phyloP scores from a whole-genome alignment of 2,888 invertebrate species.

The Epinotia ramella region DNA sequence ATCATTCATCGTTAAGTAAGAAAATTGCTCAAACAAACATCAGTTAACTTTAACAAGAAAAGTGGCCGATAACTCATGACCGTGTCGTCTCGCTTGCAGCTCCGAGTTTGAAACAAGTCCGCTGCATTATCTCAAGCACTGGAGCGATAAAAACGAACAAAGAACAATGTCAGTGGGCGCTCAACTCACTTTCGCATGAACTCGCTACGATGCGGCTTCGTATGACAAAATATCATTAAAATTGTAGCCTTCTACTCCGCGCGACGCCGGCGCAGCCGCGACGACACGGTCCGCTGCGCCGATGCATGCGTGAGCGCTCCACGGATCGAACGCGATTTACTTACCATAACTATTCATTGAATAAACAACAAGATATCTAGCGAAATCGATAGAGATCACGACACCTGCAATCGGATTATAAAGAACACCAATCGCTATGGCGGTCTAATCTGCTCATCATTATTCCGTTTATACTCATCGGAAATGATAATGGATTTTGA shows the following conservation, averaged over 20 bases:
- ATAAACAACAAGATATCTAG: slow-evolving; percentile 65
- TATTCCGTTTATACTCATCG: slow-evolving; percentile 20
- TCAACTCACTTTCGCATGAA: slow-evolving; percentile 81
- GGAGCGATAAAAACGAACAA: slow-evolving; percentile 83
- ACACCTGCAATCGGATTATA: slow-evolving; percentile 44
- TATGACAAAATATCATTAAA: slow-evolving; percentile 78
- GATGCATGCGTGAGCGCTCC: slow-evolving; percentile 68
- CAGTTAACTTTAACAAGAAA: slow-evolving; percentile 77
- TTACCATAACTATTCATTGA: slow-evolving; percentile 67
- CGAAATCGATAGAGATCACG: slow-evolving; percentile 70
- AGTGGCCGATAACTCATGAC: slow-evolving; percentile 77
- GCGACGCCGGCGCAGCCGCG: slow-evolving; percentile 57
- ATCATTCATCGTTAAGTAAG: slow-evolving; percentile 66
- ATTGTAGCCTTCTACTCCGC: slow-evolving; percentile 64
- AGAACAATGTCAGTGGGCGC: slow-evolving; percentile 81
- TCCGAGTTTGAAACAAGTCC: slow-evolving; percentile 55
- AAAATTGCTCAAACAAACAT: slow-evolving; percentile 64
- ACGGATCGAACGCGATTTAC: slow-evolving; percentile 65
- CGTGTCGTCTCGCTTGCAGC: slow-evolving; percentile 59
- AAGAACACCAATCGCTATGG: slow-evolving; percentile 1
- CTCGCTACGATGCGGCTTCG: slow-evolving; percentile 67
- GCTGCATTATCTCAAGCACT: slow-evolving; percentile 79
- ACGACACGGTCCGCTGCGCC: slow-evolving; percentile 63
- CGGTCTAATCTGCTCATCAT: slow-evolving; percentile 12
- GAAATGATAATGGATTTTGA: slow-evolving; percentile 34